Evolutionary conservation across 2,888 invertebrate species (phyloP).

Genomic region (Drosophila borborema): DNA sequence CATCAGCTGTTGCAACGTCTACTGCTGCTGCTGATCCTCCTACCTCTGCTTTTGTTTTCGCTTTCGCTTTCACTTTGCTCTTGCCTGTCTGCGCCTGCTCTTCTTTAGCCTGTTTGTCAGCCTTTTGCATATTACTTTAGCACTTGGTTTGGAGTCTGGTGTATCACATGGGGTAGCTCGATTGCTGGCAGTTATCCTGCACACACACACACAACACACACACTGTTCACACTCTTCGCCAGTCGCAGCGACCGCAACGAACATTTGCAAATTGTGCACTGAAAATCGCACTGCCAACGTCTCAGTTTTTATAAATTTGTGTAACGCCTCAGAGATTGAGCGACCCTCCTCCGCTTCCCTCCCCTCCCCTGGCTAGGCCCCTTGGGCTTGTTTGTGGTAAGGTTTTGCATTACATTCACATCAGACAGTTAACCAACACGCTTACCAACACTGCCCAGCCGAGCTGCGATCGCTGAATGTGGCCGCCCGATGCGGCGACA

Average conservation of each 20-base stretch:
- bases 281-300: slow-evolving; percentile 58
- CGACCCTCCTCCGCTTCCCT: background rate
- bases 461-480: slow-evolving; percentile 54
- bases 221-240: background rate
- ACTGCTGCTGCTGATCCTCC: slow-evolving; percentile 14
- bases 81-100: slow-evolving; percentile 40
- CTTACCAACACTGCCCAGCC: slow-evolving; percentile 73
- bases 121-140: slow-evolving; percentile 82
- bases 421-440: slow-evolving; percentile 9
- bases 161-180: slow-evolving; percentile 14
- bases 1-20: background rate
- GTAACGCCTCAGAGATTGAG: slow-evolving; percentile 32
- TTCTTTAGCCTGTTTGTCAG: slow-evolving; percentile 60
- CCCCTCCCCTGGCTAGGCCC: background rate
- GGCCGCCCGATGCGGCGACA: slow-evolving; percentile 27
- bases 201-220: background rate
- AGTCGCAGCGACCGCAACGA: slow-evolving; percentile 61
- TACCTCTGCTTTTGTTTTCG: background rate
- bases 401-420: slow-evolving; percentile 76
- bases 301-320: slow-evolving; percentile 74
- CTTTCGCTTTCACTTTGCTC: slow-evolving; percentile 5
- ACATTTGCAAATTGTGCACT: slow-evolving; percentile 69
- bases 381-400: slow-evolving; percentile 57
- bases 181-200: slow-evolving; percentile 7
- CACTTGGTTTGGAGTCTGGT: background rate